Evolutionary conservation across 2,888 invertebrate genomes (phyloP).

Genomic region (Nasonovia ribisnigri): DNA sequence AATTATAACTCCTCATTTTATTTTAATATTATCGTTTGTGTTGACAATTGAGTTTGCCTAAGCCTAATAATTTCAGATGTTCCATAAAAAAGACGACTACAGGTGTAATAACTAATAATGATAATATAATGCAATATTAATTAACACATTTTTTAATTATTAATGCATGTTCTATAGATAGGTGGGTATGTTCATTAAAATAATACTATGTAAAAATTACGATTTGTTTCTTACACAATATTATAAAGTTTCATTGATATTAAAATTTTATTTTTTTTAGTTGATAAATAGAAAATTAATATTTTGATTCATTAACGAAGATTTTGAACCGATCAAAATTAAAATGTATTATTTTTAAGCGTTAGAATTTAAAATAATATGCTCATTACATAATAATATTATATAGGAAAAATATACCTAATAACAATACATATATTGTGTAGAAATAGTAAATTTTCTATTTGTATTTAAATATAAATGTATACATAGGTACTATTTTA

Average conservation of each 20-base stretch:
- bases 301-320: not conserved
- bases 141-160: not conserved
- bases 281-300: not conserved
- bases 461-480: not conserved
- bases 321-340: not conserved
- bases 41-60: constrained; percentile 35
- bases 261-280: not conserved
- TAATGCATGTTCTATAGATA: not conserved
- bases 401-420: not conserved
- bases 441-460: not conserved
- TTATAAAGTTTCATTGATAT: not conserved
- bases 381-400: not conserved
- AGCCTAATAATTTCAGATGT: constrained; percentile 35
- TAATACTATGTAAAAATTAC: not conserved
- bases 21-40: not conserved
- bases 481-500: not conserved
- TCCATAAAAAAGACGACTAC: not conserved
- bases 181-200: not conserved
- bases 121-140: constrained; percentile 15
- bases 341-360: not conserved
- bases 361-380: not conserved
- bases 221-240: not conserved
- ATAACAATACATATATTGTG: not conserved
- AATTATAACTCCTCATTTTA: not conserved
- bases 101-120: not conserved